Conservation (phyloP, 2,888 invertebrate species). For the Cerastoderma edule region DNA sequence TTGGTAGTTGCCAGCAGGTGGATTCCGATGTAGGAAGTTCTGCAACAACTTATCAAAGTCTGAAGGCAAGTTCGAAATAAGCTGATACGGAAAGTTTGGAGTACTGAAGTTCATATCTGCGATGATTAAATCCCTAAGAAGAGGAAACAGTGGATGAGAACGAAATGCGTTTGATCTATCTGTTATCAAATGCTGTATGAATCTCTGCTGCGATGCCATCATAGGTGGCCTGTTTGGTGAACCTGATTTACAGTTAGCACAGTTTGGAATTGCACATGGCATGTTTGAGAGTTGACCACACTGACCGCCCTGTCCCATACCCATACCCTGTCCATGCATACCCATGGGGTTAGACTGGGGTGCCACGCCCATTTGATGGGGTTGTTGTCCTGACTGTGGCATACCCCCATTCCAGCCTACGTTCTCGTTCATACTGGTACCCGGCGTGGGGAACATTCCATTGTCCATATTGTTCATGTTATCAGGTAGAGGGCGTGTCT, state of each 20-base stretch:
- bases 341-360: conserved; percentile 61
- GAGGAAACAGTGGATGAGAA: conserved; percentile 82
- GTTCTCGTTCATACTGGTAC: conserved; percentile 41
- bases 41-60: conserved; percentile 82
- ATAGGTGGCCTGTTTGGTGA: conserved; percentile 73
- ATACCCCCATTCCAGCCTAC: conserved; percentile 56
- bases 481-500: conserved; percentile 53
- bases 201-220: conserved; percentile 79
- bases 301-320: conserved; percentile 51
- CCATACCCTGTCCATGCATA: conserved; percentile 61
- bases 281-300: conserved; percentile 56
- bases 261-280: conserved; percentile 71
- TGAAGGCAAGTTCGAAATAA: conserved; percentile 81
- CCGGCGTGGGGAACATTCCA: conserved; percentile 57
- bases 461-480: conserved; percentile 61
- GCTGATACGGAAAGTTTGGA: conserved; percentile 81
- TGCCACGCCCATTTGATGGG: conserved; percentile 61
- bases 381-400: conserved; percentile 64
- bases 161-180: conserved; percentile 82
- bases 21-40: conserved; percentile 82
- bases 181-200: conserved; percentile 81
- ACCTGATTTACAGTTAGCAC: conserved; percentile 73
- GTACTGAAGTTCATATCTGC: conserved; percentile 83
- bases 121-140: conserved; percentile 82
- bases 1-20: conserved; percentile 79